These are phyloP conservation scores for Macropus fuliginosus DNA, from an alignment of 2,797 vertebrate species.

Conservation along the genomic window DNA sequence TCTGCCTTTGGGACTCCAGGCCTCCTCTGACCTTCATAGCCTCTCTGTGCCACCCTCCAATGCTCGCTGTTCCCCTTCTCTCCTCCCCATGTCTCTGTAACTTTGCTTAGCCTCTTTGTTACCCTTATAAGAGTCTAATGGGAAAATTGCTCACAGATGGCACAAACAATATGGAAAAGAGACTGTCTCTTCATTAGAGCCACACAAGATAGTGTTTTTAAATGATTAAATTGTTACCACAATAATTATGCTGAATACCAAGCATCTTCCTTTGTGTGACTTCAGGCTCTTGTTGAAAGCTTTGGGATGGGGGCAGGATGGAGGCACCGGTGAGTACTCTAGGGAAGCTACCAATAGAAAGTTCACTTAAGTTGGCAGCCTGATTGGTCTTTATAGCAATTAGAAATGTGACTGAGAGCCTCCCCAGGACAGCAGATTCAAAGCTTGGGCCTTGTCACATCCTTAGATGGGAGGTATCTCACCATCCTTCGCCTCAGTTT, in stretches of 20 bases:
- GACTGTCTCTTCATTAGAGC: constrained; percentile 72
- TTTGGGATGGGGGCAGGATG: background rate
- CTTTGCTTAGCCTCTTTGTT: constrained; percentile 31
- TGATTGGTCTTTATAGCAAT: background rate
- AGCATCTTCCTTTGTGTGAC: constrained; percentile 7
- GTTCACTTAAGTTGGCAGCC: background rate
- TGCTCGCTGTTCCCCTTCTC: too few species aligned
- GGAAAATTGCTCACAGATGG: constrained; percentile 78
- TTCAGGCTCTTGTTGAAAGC: constrained; percentile 32
- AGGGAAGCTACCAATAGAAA: background rate
- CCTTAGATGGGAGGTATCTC: background rate
- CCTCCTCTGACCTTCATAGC: background rate
- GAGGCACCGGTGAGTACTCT: background rate
- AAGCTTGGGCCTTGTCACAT: background rate
- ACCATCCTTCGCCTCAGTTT: background rate
- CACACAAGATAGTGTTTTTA: constrained; percentile 74
- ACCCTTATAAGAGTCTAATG: constrained; percentile 50
- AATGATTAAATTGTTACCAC: constrained; percentile 71
- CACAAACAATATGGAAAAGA: constrained; percentile 80
- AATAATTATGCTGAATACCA: constrained; percentile 49
- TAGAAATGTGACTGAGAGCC: background rate
- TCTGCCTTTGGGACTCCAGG: background rate
- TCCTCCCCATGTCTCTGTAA: background rate
- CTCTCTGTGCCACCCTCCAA: background rate
- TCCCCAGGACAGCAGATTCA: background rate